A percentile compares a stretch with the other conserved stretches of the same genome.
phyloP scores from a whole-genome alignment of 2,113 vertebrate species.

The Nibea albiflora region DNA sequence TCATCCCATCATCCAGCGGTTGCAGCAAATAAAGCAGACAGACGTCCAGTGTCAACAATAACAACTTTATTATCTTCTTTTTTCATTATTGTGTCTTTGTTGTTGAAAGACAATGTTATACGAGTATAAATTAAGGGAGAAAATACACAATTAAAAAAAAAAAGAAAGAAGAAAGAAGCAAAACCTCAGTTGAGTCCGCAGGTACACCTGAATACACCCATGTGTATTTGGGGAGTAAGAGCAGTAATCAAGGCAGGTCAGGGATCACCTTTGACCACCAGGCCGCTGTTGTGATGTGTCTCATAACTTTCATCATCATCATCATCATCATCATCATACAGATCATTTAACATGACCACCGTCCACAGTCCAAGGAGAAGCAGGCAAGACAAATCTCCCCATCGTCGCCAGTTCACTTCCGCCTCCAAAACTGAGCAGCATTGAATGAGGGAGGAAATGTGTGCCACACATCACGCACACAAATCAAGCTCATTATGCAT shows the following conservation, averaged over 20 bases:
- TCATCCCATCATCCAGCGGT: not conserved
- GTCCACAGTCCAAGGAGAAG: constrained; percentile 43
- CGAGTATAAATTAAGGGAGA: constrained; percentile 77
- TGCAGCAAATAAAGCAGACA: constrained; percentile 33
- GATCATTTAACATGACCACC: constrained; percentile 24
- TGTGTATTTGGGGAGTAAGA: constrained; percentile 47
- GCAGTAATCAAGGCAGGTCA: constrained; percentile 57
- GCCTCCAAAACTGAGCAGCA: constrained; percentile 50
- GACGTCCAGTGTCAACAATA: constrained; percentile 72
- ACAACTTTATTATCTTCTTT: constrained; percentile 76
- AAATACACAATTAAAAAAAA: constrained; percentile 65
- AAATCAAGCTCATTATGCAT: constrained; percentile 37
- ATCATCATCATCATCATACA: constrained; percentile 13
- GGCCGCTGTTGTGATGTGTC: constrained; percentile 46
- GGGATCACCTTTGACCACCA: constrained; percentile 43
- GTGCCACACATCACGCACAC: constrained; percentile 30
- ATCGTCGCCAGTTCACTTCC: constrained; percentile 49
- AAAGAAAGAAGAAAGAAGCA: constrained; percentile 52
- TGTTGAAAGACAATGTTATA: constrained; percentile 76
- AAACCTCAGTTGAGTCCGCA: constrained; percentile 58
- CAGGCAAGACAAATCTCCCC: constrained; percentile 47
- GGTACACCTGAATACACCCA: constrained; percentile 66
- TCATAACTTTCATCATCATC: constrained; percentile 25
- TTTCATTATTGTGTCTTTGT: constrained; percentile 67
- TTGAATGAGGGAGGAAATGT: constrained; percentile 37